Base-by-base conservation (phyloP, 2,797 vertebrate species). In the Chaunax sp. region DNA sequence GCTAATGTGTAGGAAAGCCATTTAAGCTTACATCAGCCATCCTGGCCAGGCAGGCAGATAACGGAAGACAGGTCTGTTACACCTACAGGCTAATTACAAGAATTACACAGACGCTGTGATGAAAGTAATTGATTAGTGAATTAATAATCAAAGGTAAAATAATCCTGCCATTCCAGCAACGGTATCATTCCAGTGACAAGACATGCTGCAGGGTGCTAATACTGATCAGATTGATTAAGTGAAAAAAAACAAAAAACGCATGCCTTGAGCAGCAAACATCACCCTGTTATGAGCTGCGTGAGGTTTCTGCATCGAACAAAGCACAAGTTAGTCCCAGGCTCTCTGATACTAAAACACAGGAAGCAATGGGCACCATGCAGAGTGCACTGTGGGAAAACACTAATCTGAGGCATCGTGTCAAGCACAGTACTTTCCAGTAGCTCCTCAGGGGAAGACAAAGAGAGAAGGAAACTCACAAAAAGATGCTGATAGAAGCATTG, bases 71-170 rank as follows among this genome's bases (percentile, higher is more conserved):
- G 67, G 62, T 81, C 64, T 65, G 85, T 78, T 76, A 85, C 86
- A 88, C 89, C 90, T 87, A 72, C 74, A 38, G 90, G 82, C 86
- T 92, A 90, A 94, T 94, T 90, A 89, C 45, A 43, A 75, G 77
- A 82, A 90, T 92, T 89, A 92, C 82, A 61, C 77, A 83, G 75
- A 84, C 71, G 82, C 85, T 71, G 71, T 64, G 41, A 83, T 78
- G 69, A 77, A 75, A 84, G 62, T 87, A 91, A 93, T 90, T 91
- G 89, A 93, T 93, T 91, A 83, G 78, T 70, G 73, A 85, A 92
- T 92, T 89, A 91, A 91, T 89, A 91, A 89, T 75, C 69, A 60
- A 65, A 79, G 61, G 62, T 68, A 67, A 87, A 81, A 88, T 84
- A 53, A 86, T 87, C 86, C 69, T 44, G 50, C 55, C 18, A 38